phyloP scores from a whole-genome alignment of 2,113 vertebrate genomes.

The Amphilophus citrinellus region DNA sequence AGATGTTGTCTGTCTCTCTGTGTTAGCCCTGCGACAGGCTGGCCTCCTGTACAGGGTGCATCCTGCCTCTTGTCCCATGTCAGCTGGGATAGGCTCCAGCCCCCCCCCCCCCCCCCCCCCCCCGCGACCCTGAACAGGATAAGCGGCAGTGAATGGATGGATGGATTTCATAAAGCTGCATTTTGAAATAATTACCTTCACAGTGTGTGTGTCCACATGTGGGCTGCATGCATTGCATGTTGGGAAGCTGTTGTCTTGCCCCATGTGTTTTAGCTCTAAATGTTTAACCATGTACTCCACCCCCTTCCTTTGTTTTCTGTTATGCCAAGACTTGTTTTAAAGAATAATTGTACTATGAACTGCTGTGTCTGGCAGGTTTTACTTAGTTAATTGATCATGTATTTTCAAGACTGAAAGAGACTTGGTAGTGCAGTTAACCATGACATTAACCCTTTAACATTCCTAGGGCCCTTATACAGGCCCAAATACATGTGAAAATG shows the following conservation, averaged over 20 bases:
- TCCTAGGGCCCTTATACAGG: too few species aligned
- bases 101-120: too few species aligned
- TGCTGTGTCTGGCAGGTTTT: background rate
- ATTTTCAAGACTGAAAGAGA: background rate
- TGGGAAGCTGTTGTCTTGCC: background rate
- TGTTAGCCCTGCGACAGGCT: too few species aligned
- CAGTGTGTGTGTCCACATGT: background rate
- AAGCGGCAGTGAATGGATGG: too few species aligned
- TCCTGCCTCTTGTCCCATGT: too few species aligned
- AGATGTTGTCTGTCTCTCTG: too few species aligned
- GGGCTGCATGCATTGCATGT: background rate
- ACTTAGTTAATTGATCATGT: background rate
- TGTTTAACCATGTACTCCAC: background rate
- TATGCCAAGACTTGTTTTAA: background rate
- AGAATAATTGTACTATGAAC: background rate
- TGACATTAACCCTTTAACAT: background rate
- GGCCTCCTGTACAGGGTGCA: too few species aligned
- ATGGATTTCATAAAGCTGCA: background rate
- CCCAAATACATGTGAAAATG: too few species aligned
- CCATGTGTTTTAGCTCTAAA: conserved; percentile 16
- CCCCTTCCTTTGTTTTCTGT: background rate
- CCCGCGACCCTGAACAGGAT: too few species aligned
- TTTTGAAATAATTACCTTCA: conserved; percentile 27
- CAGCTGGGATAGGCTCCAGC: too few species aligned
- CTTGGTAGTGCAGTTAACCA: background rate